Base-by-base conservation (phyloP, 2,888 invertebrate species). In the Frankliniella fusca region DNA sequence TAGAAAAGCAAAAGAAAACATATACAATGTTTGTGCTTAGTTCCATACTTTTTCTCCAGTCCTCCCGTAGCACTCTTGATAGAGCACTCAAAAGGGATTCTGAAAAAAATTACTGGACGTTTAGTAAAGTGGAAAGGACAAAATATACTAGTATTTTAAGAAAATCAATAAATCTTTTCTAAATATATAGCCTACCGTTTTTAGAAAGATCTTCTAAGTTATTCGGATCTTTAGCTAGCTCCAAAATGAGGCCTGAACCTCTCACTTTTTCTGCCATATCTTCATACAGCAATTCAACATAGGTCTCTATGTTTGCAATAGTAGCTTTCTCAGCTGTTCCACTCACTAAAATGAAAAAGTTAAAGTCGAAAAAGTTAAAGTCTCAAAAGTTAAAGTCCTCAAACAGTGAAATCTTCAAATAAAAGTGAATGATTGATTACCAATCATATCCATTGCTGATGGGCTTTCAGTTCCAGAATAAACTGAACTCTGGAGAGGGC, bases 1-100 rank as follows among this genome's bases (percentile, higher is more conserved):
- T 95, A 18, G 99, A 98, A 88, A 99, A 97, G 88, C 97, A 98
- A 88, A 97, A 97, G 90, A 99, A 99, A 86, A 97, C 95, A 88
- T 97, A 97, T 84, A 98, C 94, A 87, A 99, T 96, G 89, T 98
- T 98, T 85, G 97, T 98, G 85, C 97, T 97, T 83, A 99, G 89
- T 88, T 99, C 98, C 86, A 98, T 94, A 88, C 96, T 98, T 87
- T 96, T 93, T 88, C 96, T 96, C 96, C 98, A 99, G 89, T 99
- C 99, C 90, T 99, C 99, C 85, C 98, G 92, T 82, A 99, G 90
- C 54, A 99, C 97, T 87, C 99, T 92, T 18, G 98, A 96, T 85
- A 99, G 90, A 76, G 98, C 99, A 89, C 98, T 98, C 81, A 99
- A 90, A 82, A 98, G 92, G 76, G 97, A 96, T 90, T 99, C 96